Base-by-base conservation (phyloP, 1,140 invertebrate genomes). In the Spodoptera frugiperda region DNA sequence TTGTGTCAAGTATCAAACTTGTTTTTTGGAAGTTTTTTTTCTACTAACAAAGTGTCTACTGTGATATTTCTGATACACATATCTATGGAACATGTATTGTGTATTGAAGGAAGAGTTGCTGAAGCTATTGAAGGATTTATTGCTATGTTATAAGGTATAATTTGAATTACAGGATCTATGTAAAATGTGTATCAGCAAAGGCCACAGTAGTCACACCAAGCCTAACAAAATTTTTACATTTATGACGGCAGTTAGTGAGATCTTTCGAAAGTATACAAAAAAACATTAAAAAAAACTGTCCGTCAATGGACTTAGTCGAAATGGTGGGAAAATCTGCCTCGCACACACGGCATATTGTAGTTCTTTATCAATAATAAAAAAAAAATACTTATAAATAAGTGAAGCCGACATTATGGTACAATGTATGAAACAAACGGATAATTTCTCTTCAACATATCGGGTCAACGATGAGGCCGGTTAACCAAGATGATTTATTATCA, bases 311-410 rank as follows among this genome's bases (percentile, higher is more conserved):
- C 87, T 86, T 87, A 88, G 85, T 87, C 86, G 85, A 85, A 76
- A 80, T 89, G 91, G 90, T 93, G 91, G 91, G 90, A 86, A 84
- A 76, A 79, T 89, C 87, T 91, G 91, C 90, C 90, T 88, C 90
- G 80, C 83, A 72, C 89, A 73, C 67, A 81, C 84, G 91, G 89
- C 91, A 89, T 83, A 48, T 65, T 81, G 80, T 88, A 89, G 77
- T 91, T 90, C 86, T 87, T 85, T 89, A 86, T 87, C 71, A 87
- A 76, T 17, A 78, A 81, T 39, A 39, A 39, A 39, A 39, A 30
- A 76, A 86, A 87, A 77, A 83, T 77, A 82, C 83, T 83, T 80
- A 75, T 74, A 85, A 83, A 80, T 74, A 74, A 74, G 57, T 74
- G 57, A 59, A 51, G 72, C 70, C 48, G 70, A 53, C 54, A 19